Evolutionary conservation across 1,140 invertebrate species (phyloP), one percentile per base, ranked within the genome.

Genomic region (Physella acuta): DNA sequence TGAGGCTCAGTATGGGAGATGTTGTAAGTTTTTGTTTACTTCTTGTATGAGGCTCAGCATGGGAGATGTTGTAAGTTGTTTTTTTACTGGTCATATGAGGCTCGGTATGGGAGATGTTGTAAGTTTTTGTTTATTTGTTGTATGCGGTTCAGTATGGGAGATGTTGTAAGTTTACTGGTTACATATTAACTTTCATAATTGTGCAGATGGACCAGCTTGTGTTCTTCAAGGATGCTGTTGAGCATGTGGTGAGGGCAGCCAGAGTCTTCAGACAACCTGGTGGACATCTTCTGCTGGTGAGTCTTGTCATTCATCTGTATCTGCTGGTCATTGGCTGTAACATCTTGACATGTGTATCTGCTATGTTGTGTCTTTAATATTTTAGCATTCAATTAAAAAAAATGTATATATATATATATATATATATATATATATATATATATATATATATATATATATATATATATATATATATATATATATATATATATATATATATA

Each of bases 201-300:
- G 3, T 65, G 11, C 59, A 81, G 78, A 72, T 77, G 16, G 73
- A 70, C 31, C 77, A 81, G 68, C 73, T 81, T 74, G 83, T 85
- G 36, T 85, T 85, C 65, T 85, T 85, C 72, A 81, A 81, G 67
- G 82, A 85, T 70, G 83, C 84, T 36, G 76, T 85, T 34, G 80
- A 85, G 68, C 84, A 85, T 67, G 79, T 85, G 26, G 76, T 80
- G 20, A 67, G 84, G 67, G 82, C 82, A 36, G 81, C 81, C 0
- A 68, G 83, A 31, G 81, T 85, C 14, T 82, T 85, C 71, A 72
- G 82, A 60, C 83, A 85, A 62, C 80, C 82, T 49, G 79, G 81
- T 31, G 82, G 83, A 49, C 82, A 85, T 59, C 80, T 84, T 72
- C 68, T 85, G 30, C 63, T 85, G 73, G 82, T 84, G 62, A 72